These are phyloP conservation scores for Cyclura pinguis DNA, from an alignment of 2,797 vertebrate species.

Conservation along the genomic window DNA sequence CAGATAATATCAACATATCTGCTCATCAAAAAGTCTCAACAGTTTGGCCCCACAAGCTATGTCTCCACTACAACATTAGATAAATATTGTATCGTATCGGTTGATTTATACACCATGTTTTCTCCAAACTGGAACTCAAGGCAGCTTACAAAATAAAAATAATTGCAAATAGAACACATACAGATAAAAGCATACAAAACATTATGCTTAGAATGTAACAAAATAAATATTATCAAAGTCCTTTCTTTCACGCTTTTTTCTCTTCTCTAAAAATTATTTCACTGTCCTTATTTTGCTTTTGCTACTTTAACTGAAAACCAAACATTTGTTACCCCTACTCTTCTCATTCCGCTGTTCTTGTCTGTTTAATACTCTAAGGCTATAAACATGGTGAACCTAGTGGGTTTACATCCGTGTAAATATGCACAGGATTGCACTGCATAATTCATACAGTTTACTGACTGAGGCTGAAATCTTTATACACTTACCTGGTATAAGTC, in stretches of 20 bases:
- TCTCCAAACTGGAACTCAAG: too few relatives aligned
- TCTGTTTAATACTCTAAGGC: not conserved
- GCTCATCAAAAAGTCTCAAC: not conserved
- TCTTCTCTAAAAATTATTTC: not conserved
- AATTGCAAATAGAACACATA: too few relatives aligned
- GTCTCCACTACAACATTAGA: not conserved
- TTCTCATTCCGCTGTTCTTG: not conserved
- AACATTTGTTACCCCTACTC: not conserved
- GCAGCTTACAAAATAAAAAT: too few relatives aligned
- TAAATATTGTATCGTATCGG: not conserved
- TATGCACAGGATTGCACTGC: not conserved
- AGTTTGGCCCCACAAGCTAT: too few relatives aligned
- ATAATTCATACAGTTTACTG: not conserved
- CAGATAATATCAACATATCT: too few relatives aligned
- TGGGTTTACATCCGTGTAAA: not conserved
- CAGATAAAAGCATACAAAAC: too few relatives aligned
- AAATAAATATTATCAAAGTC: not conserved
- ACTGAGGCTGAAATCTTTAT: not conserved
- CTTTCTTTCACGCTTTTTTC: not conserved
- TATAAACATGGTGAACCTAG: not conserved
- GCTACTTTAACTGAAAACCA: not conserved
- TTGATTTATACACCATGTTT: too few relatives aligned
- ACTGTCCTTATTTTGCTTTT: not conserved
- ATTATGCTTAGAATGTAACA: not conserved
- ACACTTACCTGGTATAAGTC: not conserved